Percentiles rank a stretch among this genome's conserved stretches.
These are phyloP conservation scores for Lithophane leautieri DNA, from an alignment of 2,888 invertebrate species.

Conservation along the genomic window DNA sequence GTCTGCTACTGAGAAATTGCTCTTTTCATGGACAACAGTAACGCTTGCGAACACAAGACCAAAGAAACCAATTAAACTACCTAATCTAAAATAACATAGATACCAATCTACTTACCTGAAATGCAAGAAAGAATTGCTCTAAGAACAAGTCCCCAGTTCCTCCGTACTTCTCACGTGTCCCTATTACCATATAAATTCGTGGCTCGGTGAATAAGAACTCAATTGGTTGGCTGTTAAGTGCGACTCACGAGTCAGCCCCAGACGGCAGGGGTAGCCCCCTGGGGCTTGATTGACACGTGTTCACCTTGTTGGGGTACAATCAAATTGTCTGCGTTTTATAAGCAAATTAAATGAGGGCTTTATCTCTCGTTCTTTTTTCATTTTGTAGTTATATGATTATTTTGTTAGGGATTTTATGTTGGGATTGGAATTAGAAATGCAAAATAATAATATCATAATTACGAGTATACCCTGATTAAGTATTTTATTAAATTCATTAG, in stretches of 20 bases:
- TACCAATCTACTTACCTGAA: conserved; percentile 1
- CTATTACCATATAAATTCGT: conserved; percentile 84
- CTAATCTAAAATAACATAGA: not conserved
- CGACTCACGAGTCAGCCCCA: conserved; percentile 60
- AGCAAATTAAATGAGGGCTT: conserved; percentile 64
- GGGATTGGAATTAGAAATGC: conserved; percentile 7
- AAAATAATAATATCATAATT: not conserved
- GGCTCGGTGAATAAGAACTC: conserved; percentile 85
- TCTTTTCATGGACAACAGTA: not conserved
- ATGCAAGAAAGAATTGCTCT: conserved; percentile 23
- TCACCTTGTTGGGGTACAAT: conserved; percentile 73
- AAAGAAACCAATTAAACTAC: not conserved
- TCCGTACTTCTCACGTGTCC: conserved; percentile 63
- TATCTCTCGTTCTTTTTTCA: conserved; percentile 49
- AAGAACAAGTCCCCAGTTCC: conserved; percentile 64
- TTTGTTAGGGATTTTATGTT: conserved; percentile 12
- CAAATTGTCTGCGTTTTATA: conserved; percentile 68
- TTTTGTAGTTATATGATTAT: conserved; percentile 30
- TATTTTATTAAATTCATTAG: too few species aligned
- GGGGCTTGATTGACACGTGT: conserved; percentile 78
- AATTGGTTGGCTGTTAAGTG: conserved; percentile 82
- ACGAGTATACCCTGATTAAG: not conserved
- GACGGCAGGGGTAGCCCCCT: conserved; percentile 60
- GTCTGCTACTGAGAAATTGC: not conserved
- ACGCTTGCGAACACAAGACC: not conserved